Conservation (phyloP, 1,140 invertebrate species). For the Drosophila burlai region DNA sequence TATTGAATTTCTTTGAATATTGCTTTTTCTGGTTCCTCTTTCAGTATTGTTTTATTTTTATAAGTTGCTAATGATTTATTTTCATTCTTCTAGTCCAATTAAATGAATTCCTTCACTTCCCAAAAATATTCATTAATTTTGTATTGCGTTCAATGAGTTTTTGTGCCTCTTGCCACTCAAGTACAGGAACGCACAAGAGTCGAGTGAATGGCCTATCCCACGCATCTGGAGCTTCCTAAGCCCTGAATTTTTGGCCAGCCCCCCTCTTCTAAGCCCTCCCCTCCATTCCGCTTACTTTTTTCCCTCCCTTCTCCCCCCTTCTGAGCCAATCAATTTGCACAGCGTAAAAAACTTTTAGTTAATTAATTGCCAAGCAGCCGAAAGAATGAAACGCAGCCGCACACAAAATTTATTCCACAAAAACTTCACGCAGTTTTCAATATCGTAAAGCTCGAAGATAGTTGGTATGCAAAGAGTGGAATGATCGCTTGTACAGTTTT, state of each 20-base stretch:
- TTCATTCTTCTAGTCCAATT: neutral
- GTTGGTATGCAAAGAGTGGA: conserved; percentile 82
- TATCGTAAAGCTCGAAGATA: conserved; percentile 14
- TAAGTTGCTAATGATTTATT: conserved; percentile 18
- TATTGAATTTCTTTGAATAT: too few relatives aligned
- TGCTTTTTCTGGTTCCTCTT: neutral
- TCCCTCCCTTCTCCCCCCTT: neutral
- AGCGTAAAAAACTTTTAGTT: conserved; percentile 59
- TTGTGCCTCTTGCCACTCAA: conserved; percentile 32
- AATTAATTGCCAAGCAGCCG: conserved; percentile 70
- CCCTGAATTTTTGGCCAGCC: conserved; percentile 4
- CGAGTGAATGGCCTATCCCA: conserved; percentile 40
- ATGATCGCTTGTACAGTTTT: conserved; percentile 79
- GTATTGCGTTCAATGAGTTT: conserved; percentile 50
- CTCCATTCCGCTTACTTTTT: neutral
- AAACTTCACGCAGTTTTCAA: conserved; percentile 49
- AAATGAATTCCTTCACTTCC: conserved; percentile 7
- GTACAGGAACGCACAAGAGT: conserved; percentile 40
- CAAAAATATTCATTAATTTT: conserved; percentile 58
- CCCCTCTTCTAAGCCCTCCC: neutral
- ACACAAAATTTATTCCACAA: conserved; percentile 62
- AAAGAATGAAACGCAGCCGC: conserved; percentile 59
- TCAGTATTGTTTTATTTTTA: neutral
- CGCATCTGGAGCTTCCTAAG: conserved; percentile 25
- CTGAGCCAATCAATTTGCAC: conserved; percentile 67